Evolutionary conservation across 2,797 vertebrate species (phyloP).

Genomic region (Falco cherrug): DNA sequence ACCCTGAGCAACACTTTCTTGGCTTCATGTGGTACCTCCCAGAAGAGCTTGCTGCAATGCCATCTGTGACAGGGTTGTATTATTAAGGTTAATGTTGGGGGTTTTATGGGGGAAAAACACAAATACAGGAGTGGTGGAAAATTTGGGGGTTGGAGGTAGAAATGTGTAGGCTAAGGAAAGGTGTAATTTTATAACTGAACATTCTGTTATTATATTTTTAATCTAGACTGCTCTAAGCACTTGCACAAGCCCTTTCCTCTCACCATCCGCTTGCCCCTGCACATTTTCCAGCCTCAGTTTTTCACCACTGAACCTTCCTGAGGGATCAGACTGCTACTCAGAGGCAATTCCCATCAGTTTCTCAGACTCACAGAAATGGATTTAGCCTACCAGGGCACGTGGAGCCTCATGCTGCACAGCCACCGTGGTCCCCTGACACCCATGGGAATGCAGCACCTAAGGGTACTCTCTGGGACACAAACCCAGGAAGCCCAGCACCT

Average conservation of each 20-base stretch:
- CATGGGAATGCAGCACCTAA: background rate
- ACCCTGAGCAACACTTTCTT: background rate
- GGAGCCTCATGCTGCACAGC: background rate
- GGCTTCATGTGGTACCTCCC: background rate
- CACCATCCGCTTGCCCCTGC: fast-evolving
- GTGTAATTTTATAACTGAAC: background rate
- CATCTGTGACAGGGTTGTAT: background rate
- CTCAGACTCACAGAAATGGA: background rate
- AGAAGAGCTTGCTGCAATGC: background rate
- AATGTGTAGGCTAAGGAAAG: background rate
- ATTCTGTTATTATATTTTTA: background rate
- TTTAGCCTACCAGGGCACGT: background rate
- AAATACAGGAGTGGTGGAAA: background rate
- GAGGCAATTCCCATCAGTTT: background rate
- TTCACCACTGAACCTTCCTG: fast-evolving
- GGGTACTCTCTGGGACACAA: background rate
- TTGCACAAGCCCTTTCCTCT: background rate
- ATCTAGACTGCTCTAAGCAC: background rate
- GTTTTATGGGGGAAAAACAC: background rate
- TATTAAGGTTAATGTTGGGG: background rate
- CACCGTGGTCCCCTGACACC: background rate
- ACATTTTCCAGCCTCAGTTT: background rate
- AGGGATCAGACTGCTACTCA: background rate
- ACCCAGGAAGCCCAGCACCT: background rate
- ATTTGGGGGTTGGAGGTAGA: background rate